Evolutionary conservation across 2,113 vertebrate species (phyloP).

Genomic region (Megalops atlanticus): DNA sequence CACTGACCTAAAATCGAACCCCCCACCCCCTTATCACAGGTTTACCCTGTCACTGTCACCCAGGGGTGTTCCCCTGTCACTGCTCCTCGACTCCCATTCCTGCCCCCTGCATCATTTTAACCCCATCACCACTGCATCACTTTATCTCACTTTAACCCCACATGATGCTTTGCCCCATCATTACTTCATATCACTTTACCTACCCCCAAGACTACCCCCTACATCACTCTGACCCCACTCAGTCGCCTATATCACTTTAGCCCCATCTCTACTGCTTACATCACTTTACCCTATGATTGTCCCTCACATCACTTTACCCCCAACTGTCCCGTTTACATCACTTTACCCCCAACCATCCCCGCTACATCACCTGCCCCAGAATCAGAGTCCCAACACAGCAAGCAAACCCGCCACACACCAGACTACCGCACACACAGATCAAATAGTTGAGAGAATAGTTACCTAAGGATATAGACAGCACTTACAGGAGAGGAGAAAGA

Average conservation of each 20-base stretch:
- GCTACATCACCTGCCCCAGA: too few species aligned
- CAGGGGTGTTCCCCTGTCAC: too few species aligned
- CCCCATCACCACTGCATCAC: too few species aligned
- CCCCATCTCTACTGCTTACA: too few species aligned
- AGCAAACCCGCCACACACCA: background rate
- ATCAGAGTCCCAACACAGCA: background rate
- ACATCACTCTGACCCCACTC: too few species aligned
- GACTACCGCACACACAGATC: background rate
- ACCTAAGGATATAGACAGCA: constrained; percentile 55
- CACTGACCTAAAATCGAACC: background rate
- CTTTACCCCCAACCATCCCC: background rate
- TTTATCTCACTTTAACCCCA: background rate
- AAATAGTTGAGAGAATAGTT: constrained; percentile 28
- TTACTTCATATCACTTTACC: background rate
- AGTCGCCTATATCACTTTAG: too few species aligned
- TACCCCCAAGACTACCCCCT: background rate
- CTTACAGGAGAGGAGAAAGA: constrained; percentile 46
- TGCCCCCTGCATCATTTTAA: too few species aligned
- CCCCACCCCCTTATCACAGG: background rate
- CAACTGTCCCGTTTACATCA: background rate
- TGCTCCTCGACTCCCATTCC: too few species aligned
- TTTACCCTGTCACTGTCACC: too few species aligned
- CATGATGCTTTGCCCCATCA: background rate
- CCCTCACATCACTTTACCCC: background rate
- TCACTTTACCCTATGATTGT: too few species aligned